These are phyloP conservation scores for Leucoraja ocellata DNA, from an alignment of 2,797 vertebrate species.

Conservation along the genomic window DNA sequence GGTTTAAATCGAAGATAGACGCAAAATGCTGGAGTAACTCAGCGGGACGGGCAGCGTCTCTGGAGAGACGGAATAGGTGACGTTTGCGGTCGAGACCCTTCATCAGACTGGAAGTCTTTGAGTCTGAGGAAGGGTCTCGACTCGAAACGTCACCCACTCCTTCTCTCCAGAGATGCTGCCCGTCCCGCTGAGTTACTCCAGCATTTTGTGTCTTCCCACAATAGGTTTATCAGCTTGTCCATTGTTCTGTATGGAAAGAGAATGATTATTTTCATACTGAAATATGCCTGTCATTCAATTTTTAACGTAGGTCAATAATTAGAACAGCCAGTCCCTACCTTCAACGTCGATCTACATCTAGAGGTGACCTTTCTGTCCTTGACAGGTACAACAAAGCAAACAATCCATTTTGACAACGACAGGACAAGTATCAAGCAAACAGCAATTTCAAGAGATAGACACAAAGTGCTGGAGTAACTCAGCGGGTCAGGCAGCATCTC, in stretches of 20 bases:
- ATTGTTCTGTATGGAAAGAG: not conserved
- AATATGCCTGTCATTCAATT: not conserved
- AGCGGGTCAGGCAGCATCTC: no score
- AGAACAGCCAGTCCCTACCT: not conserved
- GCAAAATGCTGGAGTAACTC: no score
- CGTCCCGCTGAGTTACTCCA: no score
- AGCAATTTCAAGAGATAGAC: not conserved
- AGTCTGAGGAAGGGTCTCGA: no score
- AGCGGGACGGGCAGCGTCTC: no score
- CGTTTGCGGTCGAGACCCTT: no score
- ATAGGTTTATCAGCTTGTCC: not conserved
- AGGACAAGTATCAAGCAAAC: not conserved
- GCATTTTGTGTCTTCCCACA: not conserved
- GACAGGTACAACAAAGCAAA: not conserved
- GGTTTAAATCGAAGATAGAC: no score
- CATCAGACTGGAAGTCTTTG: no score
- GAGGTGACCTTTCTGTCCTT: not conserved
- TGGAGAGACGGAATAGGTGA: no score
- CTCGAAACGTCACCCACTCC: no score
- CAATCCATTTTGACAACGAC: not conserved
- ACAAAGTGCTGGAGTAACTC: no score
- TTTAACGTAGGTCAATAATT: not conserved
- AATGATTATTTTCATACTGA: not conserved
- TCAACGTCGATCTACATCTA: not conserved
- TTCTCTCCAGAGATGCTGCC: no score